Evolutionary conservation across 2,113 vertebrate species (phyloP).

Genomic region (Murina feae): DNA sequence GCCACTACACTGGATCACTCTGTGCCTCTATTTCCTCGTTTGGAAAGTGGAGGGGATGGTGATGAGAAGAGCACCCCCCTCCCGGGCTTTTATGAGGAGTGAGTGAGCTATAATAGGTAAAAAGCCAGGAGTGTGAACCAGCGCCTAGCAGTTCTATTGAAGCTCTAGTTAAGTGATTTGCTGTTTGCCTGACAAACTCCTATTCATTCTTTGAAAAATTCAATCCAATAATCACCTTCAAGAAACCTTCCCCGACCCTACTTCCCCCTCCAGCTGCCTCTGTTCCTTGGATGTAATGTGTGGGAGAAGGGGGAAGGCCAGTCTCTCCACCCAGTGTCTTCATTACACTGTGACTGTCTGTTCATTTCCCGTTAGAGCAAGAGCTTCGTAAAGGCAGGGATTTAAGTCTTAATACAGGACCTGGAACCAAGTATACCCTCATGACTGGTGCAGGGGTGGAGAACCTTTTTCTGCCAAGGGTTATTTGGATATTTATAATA

Average conservation of each 20-base stretch:
- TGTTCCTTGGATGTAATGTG: neutral
- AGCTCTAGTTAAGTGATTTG: neutral
- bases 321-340: neutral
- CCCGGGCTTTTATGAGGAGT: neutral
- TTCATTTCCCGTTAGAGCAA: neutral
- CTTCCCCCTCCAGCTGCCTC: neutral
- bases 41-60: neutral
- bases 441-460: neutral
- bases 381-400: neutral
- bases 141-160: neutral
- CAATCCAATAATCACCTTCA: neutral
- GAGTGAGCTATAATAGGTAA: neutral
- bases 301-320: fast-evolving
- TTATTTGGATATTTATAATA: no score
- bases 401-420: neutral
- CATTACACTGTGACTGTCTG: neutral
- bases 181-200: neutral
- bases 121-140: neutral
- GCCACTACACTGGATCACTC: neutral
- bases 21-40: neutral
- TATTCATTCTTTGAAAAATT: neutral
- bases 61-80: neutral
- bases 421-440: neutral
- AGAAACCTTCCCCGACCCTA: neutral
- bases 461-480: no score